phyloP scores from a whole-genome alignment of 1,140 invertebrate genomes.

The Delia radicum region DNA sequence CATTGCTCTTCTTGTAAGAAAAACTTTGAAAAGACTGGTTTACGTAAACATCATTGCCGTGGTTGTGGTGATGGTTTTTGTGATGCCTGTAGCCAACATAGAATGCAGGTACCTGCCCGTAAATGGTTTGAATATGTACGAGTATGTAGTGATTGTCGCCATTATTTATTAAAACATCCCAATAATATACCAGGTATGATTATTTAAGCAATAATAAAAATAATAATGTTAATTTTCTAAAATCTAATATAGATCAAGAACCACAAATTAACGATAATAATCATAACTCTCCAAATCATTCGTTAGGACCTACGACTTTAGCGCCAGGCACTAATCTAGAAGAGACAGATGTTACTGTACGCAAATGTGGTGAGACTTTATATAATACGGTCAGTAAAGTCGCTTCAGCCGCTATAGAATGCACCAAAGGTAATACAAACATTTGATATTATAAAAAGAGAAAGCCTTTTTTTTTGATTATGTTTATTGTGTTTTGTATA shows the following conservation, averaged over 20 bases:
- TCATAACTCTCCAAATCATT: slow-evolving; percentile 16
- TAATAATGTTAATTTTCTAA: neutral
- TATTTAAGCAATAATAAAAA: neutral
- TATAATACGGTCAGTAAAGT: slow-evolving; percentile 65
- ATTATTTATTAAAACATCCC: slow-evolving; percentile 43
- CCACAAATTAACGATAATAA: slow-evolving; percentile 5
- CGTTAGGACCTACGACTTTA: slow-evolving; percentile 27
- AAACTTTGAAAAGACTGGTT: slow-evolving; percentile 58
- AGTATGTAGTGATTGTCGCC: slow-evolving; percentile 69
- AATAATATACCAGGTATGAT: slow-evolving; percentile 42
- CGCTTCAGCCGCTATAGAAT: slow-evolving; percentile 59
- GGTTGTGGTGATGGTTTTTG: slow-evolving; percentile 76
- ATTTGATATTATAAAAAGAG: neutral
- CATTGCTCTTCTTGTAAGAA: slow-evolving; percentile 67
- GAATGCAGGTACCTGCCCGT: slow-evolving; percentile 64
- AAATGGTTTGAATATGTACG: slow-evolving; percentile 69
- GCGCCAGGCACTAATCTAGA: slow-evolving; percentile 35
- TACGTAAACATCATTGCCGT: slow-evolving; percentile 77
- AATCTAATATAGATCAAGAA: slow-evolving; percentile 30
- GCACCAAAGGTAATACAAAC: slow-evolving; percentile 47
- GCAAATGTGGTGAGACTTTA: slow-evolving; percentile 67
- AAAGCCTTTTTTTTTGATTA: neutral
- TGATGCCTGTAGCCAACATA: slow-evolving; percentile 64
- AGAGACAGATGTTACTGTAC: slow-evolving; percentile 60
- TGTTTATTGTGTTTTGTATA: slow-evolving; percentile 45